phyloP scores from a whole-genome alignment of 1,140 invertebrate genomes.

The Planococcus citri region DNA sequence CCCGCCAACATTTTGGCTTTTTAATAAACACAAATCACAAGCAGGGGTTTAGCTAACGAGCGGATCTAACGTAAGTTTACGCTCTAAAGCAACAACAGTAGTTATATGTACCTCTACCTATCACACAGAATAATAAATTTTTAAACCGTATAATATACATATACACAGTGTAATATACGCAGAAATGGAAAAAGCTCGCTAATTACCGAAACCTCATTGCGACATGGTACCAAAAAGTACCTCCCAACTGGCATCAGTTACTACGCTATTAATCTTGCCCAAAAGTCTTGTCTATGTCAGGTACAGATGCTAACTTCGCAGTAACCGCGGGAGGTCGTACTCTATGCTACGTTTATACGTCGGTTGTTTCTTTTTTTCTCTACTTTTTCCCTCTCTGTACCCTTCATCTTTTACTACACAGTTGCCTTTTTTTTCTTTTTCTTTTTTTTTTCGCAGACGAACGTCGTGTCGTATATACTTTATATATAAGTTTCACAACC shows the following conservation, averaged over 20 bases:
- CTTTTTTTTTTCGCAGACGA: not conserved
- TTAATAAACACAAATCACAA: not conserved
- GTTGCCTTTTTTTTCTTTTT: too few species aligned
- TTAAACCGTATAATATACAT: not conserved
- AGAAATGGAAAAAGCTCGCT: not conserved
- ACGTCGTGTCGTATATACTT: too few species aligned
- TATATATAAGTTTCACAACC: too few species aligned
- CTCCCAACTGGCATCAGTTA: not conserved
- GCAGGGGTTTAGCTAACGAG: not conserved
- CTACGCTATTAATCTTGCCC: slow-evolving; percentile 12
- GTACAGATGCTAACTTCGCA: slow-evolving; percentile 15
- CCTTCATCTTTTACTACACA: too few species aligned
- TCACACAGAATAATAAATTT: not conserved
- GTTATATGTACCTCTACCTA: not conserved
- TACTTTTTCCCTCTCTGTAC: too few species aligned
- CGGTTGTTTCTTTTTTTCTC: too few species aligned
- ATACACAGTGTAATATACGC: not conserved
- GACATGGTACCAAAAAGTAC: not conserved
- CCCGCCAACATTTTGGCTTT: slow-evolving; percentile 1
- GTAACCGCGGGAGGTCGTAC: slow-evolving; percentile 1
- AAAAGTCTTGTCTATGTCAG: slow-evolving; percentile 19
- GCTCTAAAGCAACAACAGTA: not conserved
- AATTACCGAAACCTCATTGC: not conserved
- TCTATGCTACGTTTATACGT: too few species aligned
- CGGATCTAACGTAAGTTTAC: not conserved